Evolutionary conservation across 2,888 invertebrate species (phyloP).

Genomic region (Cheilosia variabilis): DNA sequence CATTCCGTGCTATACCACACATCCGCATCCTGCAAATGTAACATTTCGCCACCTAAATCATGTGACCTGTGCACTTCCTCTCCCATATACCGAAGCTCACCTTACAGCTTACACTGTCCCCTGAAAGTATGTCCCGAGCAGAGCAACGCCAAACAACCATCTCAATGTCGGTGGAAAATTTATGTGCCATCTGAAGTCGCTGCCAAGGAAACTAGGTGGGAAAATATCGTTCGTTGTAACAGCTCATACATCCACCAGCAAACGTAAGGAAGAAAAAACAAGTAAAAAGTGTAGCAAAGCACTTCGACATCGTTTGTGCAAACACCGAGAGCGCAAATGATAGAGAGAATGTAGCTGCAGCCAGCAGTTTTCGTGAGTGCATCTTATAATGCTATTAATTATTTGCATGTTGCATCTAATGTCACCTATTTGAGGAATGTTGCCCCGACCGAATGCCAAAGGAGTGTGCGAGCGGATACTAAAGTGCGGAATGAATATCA

Average conservation of each 20-base stretch:
- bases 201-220: conserved; percentile 63
- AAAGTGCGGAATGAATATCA: conserved; percentile 64
- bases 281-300: conserved; percentile 54
- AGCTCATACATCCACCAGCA: conserved; percentile 66
- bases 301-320: conserved; percentile 74
- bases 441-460: conserved; percentile 56
- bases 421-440: conserved; percentile 78
- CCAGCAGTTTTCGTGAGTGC: conserved; percentile 83
- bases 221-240: conserved; percentile 72
- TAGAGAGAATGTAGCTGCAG: conserved; percentile 77
- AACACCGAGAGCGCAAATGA: conserved; percentile 57
- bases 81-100: conserved; percentile 35
- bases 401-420: conserved; percentile 83
- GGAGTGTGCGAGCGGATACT: conserved; percentile 21
- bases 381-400: conserved; percentile 84
- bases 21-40: conserved; percentile 50
- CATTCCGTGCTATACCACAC: conserved; percentile 31
- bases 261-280: conserved; percentile 14
- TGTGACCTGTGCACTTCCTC: conserved; percentile 50
- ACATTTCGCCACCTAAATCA: conserved; percentile 69
- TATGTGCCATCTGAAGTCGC: conserved; percentile 64
- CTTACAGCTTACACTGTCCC: conserved; percentile 26
- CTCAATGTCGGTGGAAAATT: conserved; percentile 67
- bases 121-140: conserved; percentile 35
- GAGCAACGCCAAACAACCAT: conserved; percentile 48